Evolutionary conservation across 2,113 vertebrate species (phyloP).

Genomic region (Gambusia holbrooki): DNA sequence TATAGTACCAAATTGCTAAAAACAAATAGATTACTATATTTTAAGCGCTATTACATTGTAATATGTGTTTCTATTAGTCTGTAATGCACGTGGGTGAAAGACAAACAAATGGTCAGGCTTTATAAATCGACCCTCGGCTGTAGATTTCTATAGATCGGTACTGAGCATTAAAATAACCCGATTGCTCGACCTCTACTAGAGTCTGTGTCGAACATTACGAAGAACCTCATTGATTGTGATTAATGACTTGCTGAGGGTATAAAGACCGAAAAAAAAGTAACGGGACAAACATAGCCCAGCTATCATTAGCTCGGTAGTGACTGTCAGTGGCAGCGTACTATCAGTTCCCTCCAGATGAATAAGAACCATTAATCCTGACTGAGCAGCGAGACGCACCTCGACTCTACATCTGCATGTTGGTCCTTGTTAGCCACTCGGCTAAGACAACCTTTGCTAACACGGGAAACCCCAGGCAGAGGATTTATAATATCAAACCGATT

Average conservation of each 20-base stretch:
- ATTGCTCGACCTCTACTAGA: not conserved
- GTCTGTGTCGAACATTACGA: not conserved
- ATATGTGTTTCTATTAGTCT: not conserved
- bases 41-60: not conserved
- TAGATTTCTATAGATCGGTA: not conserved
- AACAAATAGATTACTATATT: not conserved
- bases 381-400: not conserved
- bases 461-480: not conserved
- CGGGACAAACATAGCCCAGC: not conserved
- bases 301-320: not conserved
- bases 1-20: not conserved
- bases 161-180: not conserved
- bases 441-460: conserved; percentile 17
- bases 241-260: not conserved
- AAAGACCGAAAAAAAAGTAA: not conserved
- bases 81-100: not conserved
- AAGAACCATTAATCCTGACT: conserved; percentile 10
- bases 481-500: not conserved
- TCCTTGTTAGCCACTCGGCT: conserved; percentile 30
- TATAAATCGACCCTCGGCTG: not conserved
- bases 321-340: not conserved
- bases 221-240: not conserved
- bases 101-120: not conserved
- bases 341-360: not conserved
- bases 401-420: conserved; percentile 26